Conservation (phyloP, 2,113 vertebrate genomes). For the Manacus vitellinus region DNA sequence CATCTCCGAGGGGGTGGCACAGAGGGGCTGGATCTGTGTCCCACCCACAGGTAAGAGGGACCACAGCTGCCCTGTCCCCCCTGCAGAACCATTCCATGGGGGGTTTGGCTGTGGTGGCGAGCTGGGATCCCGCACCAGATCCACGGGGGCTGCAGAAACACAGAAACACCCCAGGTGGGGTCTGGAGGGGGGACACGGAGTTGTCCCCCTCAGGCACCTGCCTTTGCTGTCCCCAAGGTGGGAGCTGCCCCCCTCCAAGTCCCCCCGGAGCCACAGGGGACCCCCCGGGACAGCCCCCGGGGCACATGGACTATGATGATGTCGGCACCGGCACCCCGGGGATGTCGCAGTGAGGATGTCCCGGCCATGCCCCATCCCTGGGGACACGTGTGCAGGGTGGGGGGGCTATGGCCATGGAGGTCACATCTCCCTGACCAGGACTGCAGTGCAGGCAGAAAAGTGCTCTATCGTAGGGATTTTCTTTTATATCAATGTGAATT, state of each 20-base stretch:
- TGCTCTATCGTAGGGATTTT: accelerated
- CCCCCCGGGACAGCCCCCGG: accelerated
- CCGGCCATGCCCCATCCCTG: accelerated
- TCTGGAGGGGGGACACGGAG: accelerated
- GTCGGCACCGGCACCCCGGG: accelerated
- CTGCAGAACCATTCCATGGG: not conserved
- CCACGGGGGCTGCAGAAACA: accelerated
- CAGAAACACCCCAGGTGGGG: accelerated
- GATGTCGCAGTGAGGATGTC: accelerated
- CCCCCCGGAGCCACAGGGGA: not conserved
- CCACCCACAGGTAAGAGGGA: not conserved
- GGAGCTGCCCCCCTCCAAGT: not conserved
- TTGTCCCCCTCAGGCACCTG: accelerated
- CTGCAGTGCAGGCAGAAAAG: accelerated
- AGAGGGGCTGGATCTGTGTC: not conserved
- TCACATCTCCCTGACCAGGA: not conserved
- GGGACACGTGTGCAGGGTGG: not conserved
- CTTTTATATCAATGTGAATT: not conserved
- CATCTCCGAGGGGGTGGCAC: not conserved
- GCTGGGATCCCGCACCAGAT: not conserved
- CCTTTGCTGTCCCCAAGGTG: not conserved
- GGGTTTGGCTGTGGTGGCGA: accelerated
- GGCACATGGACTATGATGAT: not conserved
- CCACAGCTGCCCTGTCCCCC: not conserved
- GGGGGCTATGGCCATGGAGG: accelerated